Percentiles rank a stretch among this genome's conserved stretches.
phyloP scores from a whole-genome alignment of 2,797 vertebrate species.

The Nannoperca obscura region DNA sequence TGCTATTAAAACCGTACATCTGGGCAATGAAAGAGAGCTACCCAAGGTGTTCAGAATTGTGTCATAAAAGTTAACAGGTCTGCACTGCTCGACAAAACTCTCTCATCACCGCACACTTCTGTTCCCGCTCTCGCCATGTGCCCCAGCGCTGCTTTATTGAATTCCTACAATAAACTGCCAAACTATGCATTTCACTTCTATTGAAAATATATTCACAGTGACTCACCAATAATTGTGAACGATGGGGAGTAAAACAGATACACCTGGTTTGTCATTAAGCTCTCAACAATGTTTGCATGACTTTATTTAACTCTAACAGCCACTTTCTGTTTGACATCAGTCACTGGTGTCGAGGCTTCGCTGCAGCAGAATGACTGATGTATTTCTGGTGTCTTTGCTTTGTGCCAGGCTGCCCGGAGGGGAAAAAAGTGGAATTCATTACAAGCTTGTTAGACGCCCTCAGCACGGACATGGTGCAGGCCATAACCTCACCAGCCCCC shows the following conservation, averaged over 20 bases:
- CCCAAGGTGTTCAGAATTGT: constrained; percentile 82
- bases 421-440: constrained; percentile 98
- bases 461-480: constrained; percentile 99
- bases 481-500: constrained; percentile 96
- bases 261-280: constrained; percentile 27
- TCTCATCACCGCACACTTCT: constrained; percentile 74
- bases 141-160: constrained; percentile 39
- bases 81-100: constrained; percentile 72
- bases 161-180: constrained; percentile 37
- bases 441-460: constrained; percentile 97
- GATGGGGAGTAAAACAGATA: constrained; percentile 1
- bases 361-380: constrained; percentile 51
- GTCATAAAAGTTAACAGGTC: constrained; percentile 86
- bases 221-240: constrained; percentile 16
- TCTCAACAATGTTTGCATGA: not conserved
- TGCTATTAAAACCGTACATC: constrained; percentile 83
- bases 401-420: constrained; percentile 94
- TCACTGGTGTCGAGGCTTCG: constrained; percentile 44
- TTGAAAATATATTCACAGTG: constrained; percentile 1
- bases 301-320: constrained; percentile 33
- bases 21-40: constrained; percentile 84
- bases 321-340: constrained; percentile 39
- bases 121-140: constrained; percentile 60
- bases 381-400: constrained; percentile 68
- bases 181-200: constrained; percentile 23